Conservation (phyloP, 1,140 invertebrate species). For the Pseudomyrmex flavicornis region DNA sequence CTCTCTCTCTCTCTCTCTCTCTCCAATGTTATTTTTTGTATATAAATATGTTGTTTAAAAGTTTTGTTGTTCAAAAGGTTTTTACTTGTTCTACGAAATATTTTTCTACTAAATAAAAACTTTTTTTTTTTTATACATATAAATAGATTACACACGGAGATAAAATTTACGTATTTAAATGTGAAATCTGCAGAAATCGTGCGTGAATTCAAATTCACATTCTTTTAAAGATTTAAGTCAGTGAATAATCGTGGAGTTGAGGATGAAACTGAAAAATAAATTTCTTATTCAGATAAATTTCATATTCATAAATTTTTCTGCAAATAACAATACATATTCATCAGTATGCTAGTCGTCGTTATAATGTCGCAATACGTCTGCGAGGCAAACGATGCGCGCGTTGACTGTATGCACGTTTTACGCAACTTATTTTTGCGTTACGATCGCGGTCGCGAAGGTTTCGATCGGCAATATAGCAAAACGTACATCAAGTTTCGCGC, state of each 20-base stretch:
- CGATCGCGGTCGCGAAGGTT: neutral
- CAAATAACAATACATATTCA: neutral
- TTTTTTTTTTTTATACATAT: no score
- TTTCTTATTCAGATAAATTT: neutral
- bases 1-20: no score
- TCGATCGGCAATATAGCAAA: slow-evolving; percentile 22
- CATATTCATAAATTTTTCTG: slow-evolving; percentile 8
- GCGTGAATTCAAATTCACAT: no score
- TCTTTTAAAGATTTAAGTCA: neutral
- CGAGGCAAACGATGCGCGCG: neutral
- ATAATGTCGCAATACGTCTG: no score
- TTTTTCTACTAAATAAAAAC: no score
- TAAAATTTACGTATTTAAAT: neutral
- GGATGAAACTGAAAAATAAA: neutral
- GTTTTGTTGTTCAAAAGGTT: no score
- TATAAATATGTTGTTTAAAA: no score
- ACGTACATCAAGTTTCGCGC: neutral
- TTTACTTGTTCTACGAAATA: neutral
- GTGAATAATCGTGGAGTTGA: neutral
- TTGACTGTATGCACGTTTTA: neutral
- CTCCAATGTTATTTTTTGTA: neutral
- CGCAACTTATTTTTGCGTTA: neutral
- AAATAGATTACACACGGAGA: no score
- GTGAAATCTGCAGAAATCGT: no score
- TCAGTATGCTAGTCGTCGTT: neutral